Evolutionary conservation across 2,888 invertebrate species (phyloP), one percentile per base, ranked within the genome.

Genomic region (Sinhomidia bicolor): DNA sequence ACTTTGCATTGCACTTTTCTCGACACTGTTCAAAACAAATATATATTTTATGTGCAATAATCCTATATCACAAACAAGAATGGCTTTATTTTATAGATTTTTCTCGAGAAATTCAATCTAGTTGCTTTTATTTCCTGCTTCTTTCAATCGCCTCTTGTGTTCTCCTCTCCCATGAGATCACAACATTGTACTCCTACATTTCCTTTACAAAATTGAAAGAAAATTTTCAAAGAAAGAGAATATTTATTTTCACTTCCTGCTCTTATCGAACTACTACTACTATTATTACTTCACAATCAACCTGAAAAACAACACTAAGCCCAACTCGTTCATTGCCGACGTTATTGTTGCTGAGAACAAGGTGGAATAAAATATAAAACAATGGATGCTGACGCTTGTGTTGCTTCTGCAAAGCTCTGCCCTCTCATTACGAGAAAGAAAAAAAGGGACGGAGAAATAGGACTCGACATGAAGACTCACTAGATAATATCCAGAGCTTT

Each of bases 161-260:
- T 10, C 6, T 78, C n/a, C 9, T 54, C 14, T 78, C 78, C 78
- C 78, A 10, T 57, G 78, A 54, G 78, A 78, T 54, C 54, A 36
- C 23, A 78, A 54, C 54, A 54, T 78, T 78, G 51, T 76, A 78
- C n/a, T n/a, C n/a, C 54, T 54, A 54, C 57, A 57, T 51, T 78
- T 4, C 10, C 23, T 29, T 3, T 5, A n/a, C 26, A 23, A 9
- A 26, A 7, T 23, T 29, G 12, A 51, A 17, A n/a, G 29, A n/a
- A 26, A 51, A 5, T 41, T 62, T 71, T 10, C 6, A 54, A 54
- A 29, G 9, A 23, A n/a, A n/a, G n/a, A n/a, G n/a, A n/a, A n/a
- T n/a, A n/a, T n/a, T n/a, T n/a, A n/a, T n/a, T n/a, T n/a, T n/a
- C n/a, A n/a, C 14, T 23, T 62, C 62, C 68, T 68, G 6, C 20